Evolutionary conservation across 1,140 invertebrate genomes (phyloP).

Genomic region (Drosophila grimshawi): DNA sequence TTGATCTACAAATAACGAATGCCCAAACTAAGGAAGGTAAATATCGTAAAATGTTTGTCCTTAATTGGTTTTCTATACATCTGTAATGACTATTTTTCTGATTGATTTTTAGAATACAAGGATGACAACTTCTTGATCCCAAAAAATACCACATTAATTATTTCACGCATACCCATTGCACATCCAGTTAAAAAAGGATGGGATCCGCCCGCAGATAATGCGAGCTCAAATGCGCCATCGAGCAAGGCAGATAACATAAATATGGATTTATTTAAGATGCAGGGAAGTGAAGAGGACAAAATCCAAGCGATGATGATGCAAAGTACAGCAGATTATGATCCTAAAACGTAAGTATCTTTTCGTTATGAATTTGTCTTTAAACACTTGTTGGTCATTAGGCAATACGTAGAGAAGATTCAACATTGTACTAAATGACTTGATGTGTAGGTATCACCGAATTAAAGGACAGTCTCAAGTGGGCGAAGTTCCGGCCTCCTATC

Average conservation of each 20-base stretch:
- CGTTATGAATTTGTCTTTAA: too few species aligned
- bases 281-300: slow-evolving; percentile 98
- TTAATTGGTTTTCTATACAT: background rate
- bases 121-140: slow-evolving; percentile 96
- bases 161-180: slow-evolving; percentile 94
- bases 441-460: slow-evolving; percentile 92
- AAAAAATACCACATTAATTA: slow-evolving; percentile 98
- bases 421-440: background rate
- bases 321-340: slow-evolving; percentile 98
- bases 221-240: slow-evolving; percentile 34
- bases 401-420: background rate
- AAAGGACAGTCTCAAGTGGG: slow-evolving; percentile 94
- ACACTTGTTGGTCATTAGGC: too few species aligned
- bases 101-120: slow-evolving; percentile 91
- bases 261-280: slow-evolving; percentile 94
- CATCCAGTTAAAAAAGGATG: slow-evolving; percentile 90
- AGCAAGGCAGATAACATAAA: slow-evolving; percentile 58
- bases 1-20: slow-evolving; percentile 98
- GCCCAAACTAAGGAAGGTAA: slow-evolving; percentile 98
- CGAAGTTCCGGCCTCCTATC: slow-evolving; percentile 94
- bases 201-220: slow-evolving; percentile 85
- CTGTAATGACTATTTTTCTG: slow-evolving; percentile 63
- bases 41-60: too few species aligned
- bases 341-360: slow-evolving; percentile 92
- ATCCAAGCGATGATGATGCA: slow-evolving; percentile 98